Percentiles rank a stretch among this genome's conserved stretches.
Conservation (phyloP, 2,888 invertebrate genomes). For the Sminthurinus aureus region DNA sequence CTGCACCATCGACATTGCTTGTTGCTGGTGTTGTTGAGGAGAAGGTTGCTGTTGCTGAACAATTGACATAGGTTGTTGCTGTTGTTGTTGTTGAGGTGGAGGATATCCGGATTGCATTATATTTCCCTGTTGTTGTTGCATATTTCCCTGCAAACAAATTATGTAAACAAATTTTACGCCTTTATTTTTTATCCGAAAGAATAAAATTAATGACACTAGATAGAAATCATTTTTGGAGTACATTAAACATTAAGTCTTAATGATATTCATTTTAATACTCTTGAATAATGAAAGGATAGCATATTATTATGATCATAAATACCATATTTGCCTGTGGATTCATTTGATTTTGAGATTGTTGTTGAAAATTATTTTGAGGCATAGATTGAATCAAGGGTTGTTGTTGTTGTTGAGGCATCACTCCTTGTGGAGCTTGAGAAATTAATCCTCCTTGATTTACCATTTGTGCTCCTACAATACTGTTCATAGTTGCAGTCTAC, state of each 20-base stretch:
- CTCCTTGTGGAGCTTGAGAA: constrained; percentile 42
- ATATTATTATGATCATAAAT: background rate
- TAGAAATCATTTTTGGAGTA: too few species aligned
- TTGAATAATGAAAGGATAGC: background rate
- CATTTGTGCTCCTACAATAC: constrained; percentile 30
- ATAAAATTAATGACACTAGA: background rate
- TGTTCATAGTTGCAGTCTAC: background rate
- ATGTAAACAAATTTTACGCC: background rate
- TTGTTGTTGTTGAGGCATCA: constrained; percentile 2
- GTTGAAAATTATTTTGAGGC: constrained; percentile 61
- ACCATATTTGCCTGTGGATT: constrained; percentile 51
- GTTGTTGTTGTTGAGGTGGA: background rate
- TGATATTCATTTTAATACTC: background rate
- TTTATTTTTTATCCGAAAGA: background rate
- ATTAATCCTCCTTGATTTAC: constrained; percentile 49
- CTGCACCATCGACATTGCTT: too few species aligned
- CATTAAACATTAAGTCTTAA: background rate
- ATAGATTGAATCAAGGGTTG: constrained; percentile 63
- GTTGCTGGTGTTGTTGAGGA: constrained; percentile 18
- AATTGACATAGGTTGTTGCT: constrained; percentile 1
- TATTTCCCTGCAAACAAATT: constrained; percentile 11
- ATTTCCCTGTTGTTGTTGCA: constrained; percentile 12
- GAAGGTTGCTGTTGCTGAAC: constrained; percentile 9
- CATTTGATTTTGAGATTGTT: constrained; percentile 50
- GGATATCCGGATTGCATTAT: background rate